Conservation (phyloP, 2,888 invertebrate species). For the Stenotaenia linearis region DNA sequence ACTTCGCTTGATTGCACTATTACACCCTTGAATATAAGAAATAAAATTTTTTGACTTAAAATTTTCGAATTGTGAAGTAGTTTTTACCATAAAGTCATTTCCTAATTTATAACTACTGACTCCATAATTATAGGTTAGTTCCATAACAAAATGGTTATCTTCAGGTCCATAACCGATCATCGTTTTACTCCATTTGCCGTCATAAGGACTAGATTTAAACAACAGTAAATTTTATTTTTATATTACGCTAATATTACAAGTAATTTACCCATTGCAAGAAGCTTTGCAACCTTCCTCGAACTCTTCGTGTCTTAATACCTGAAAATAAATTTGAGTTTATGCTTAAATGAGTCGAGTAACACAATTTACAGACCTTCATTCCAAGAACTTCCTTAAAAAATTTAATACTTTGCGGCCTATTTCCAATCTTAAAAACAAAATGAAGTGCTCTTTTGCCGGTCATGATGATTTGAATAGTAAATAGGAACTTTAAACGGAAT, state of each 20-base stretch:
- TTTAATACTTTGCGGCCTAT: conserved; percentile 73
- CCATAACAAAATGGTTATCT: conserved; percentile 88
- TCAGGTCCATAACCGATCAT: conserved; percentile 98
- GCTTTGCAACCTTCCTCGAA: conserved; percentile 96
- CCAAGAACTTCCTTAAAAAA: conserved; percentile 87
- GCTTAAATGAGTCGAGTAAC: not conserved
- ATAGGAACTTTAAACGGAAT: not conserved
- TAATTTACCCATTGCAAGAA: conserved; percentile 96
- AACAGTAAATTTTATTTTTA: too few species aligned
- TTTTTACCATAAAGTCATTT: conserved; percentile 71
- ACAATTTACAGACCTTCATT: conserved; percentile 70
- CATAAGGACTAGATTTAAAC: conserved; percentile 78
- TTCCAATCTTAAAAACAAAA: conserved; percentile 93
- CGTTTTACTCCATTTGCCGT: conserved; percentile 97
- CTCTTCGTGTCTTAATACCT: conserved; percentile 93
- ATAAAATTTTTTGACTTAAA: not conserved
- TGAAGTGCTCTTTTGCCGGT: conserved; percentile 66
- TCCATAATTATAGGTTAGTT: conserved; percentile 96
- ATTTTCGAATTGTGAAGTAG: too few species aligned
- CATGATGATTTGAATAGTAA: not conserved
- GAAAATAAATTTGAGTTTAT: conserved; percentile 54
- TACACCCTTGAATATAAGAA: conserved; percentile 55
- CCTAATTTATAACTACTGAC: conserved; percentile 78
- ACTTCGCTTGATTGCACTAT: conserved; percentile 73
- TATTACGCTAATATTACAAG: too few species aligned